phyloP scores from a whole-genome alignment of 2,888 invertebrate genomes.

The Ethmia dodecea region DNA sequence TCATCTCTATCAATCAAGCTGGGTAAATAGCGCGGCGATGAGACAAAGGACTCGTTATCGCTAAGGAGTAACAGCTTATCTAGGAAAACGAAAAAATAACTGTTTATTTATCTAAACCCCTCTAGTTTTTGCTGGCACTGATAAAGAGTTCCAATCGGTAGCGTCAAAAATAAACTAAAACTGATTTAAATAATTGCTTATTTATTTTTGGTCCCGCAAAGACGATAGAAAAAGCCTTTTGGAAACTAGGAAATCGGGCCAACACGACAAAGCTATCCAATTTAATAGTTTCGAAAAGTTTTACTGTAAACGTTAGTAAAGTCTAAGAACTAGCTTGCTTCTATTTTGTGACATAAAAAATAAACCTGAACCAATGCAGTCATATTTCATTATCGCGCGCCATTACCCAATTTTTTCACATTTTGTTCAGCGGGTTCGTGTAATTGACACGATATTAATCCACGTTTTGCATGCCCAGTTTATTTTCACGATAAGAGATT shows the following conservation, averaged over 20 bases:
- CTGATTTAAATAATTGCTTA: neutral
- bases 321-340: too few relatives aligned
- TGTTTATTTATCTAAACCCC: conserved; percentile 21
- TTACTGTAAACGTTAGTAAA: too few relatives aligned
- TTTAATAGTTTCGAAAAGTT: too few relatives aligned
- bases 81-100: conserved; percentile 34
- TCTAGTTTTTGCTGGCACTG: neutral
- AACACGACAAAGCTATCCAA: too few relatives aligned
- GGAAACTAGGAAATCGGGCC: too few relatives aligned
- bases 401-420: conserved; percentile 36
- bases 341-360: too few relatives aligned
- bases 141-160: neutral
- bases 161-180: neutral
- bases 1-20: conserved; percentile 61
- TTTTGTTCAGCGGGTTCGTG: conserved; percentile 30
- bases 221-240: neutral
- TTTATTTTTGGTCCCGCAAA: neutral
- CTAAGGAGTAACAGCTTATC: conserved; percentile 37
- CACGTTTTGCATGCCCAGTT: conserved; percentile 36
- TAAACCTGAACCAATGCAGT: too few relatives aligned
- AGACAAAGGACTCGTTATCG: conserved; percentile 44
- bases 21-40: conserved; percentile 49
- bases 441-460: conserved; percentile 48
- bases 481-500: too few relatives aligned
- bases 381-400: conserved; percentile 15